Base-by-base conservation (phyloP, 35 echinoderm and acorn worm genomes). In the Apostichopus japonicus region DNA sequence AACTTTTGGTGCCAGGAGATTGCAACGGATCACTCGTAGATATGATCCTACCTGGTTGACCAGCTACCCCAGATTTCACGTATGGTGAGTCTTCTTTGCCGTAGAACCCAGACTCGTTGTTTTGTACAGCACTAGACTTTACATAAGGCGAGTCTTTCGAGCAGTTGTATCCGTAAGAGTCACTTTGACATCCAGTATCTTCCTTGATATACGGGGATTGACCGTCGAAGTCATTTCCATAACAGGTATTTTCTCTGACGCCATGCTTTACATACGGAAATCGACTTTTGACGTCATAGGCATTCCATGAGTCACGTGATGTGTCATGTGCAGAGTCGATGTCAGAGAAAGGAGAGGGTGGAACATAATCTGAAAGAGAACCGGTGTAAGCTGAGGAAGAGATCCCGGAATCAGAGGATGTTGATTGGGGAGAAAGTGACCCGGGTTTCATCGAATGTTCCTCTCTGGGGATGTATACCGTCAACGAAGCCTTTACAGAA, bases 301-400 rank as follows among this genome's bases (percentile, higher is more conserved):
- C 17, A 23, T 4, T 19, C 71, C 71, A 75, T 6, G 22, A 19
- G 71, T 75, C 71, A 75, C 71, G 11, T 75, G 71, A 75, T n/a
- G 71, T 75, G 15, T 75, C 71, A 75, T 6, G 14, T 23, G 71
- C 15, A 19, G 71, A 19, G 17, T n/a, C 71, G 71, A 75, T 19
- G 22, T 75, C 71, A 75, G 71, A 75, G 71, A 75, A 75, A n/a
- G 71, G 71, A 21, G 71, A 75, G 1, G 71, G 14, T n/a, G 71
- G 71, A 7, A 75, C 71, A 6, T 23, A 75, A 23, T 75, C 71
- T 7, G 71, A 75, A n/a, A 75, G 14, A 75, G 71, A 75, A 75
- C 71, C 71, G 22, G 71, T 75, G 71, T 75, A 75, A 19, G 71
- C 71, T n/a, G 71, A 75, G 6, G 71, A 75, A 75, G 71, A 75